Base-by-base conservation (phyloP, 2,113 vertebrate species). In the Thinocorus orbignyianus region DNA sequence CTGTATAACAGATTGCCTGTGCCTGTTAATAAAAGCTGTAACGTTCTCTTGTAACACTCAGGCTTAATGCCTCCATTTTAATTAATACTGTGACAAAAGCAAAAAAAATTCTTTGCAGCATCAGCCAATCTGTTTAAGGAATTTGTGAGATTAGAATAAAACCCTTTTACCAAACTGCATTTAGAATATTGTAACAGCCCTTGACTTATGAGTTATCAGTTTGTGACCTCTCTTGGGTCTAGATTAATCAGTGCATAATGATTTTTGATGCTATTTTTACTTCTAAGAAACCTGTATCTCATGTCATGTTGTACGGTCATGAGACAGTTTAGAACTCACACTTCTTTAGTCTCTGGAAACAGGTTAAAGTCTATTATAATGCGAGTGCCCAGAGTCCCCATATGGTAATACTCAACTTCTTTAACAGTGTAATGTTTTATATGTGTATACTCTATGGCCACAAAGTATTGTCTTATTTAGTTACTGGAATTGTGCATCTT, bases 401-500 rank as follows among this genome's bases (percentile, higher is more conserved):
- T 33, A 28, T 49, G 91, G 54, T 78, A 86, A 84, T 88, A 83
- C 35, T 85, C 81, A 64, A 79, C 65, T 57, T 88, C 81, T 94
- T 92, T 64, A 92, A 54, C 42, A 78, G 44, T 78, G 69, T 89
- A 82, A 89, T 89, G 42, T 2, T 65, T 88, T 80, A 70, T 13
- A 37, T 10, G 11, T 60, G 28, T 54, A 24, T 65, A 37, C 5
- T 42, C 8, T 54, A 9, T 48, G 39, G 44, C 74, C 69, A 84
- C 77, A 96, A 88, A 90, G 80, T 86, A 84, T 80, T 87, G 23
- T 86, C 79, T 94, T 94, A 91, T 88, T 95, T 95, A 37, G 39
- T 81, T 90, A 79, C 77, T 78, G 28, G 46, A 95, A 97, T 93
- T 79, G 30, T 81, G 16, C 18, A 65, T 71, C 33, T 72, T 92